Evolutionary conservation across 2,888 invertebrate species (phyloP).

Genomic region (Amphipoea oculea): DNA sequence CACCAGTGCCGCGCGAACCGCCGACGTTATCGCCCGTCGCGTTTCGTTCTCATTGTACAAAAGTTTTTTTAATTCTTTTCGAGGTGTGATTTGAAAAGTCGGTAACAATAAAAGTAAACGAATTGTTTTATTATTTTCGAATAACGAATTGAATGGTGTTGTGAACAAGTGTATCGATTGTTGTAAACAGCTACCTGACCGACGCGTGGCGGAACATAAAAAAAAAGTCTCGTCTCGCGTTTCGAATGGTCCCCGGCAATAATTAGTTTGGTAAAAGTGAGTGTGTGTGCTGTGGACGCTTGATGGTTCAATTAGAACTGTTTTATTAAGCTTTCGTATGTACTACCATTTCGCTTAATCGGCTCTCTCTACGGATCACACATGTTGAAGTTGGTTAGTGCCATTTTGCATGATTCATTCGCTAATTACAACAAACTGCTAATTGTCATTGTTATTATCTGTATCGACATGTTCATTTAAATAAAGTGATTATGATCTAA

Average conservation of each 20-base stretch:
- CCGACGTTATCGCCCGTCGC: slow-evolving; percentile 77
- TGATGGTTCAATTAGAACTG: slow-evolving; percentile 86
- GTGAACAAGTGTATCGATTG: slow-evolving; percentile 80
- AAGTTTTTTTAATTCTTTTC: slow-evolving; percentile 76
- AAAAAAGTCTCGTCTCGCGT: slow-evolving; percentile 85
- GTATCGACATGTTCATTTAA: slow-evolving; percentile 36
- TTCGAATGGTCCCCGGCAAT: slow-evolving; percentile 84
- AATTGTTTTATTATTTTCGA: slow-evolving; percentile 77
- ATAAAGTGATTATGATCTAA: slow-evolving; percentile 44
- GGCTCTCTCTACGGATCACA: slow-evolving; percentile 75
- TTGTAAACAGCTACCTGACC: slow-evolving; percentile 73
- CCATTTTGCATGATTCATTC: slow-evolving; percentile 71
- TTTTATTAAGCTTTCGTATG: slow-evolving; percentile 81
- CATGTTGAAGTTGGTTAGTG: slow-evolving; percentile 89
- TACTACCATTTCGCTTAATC: slow-evolving; percentile 74
- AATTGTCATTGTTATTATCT: slow-evolving; percentile 51
- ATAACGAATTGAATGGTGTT: slow-evolving; percentile 82
- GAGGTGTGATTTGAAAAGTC: slow-evolving; percentile 78
- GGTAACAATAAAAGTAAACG: slow-evolving; percentile 73
- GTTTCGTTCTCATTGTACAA: slow-evolving; percentile 68
- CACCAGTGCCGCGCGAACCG: slow-evolving; percentile 86
- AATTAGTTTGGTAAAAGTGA: slow-evolving; percentile 89
- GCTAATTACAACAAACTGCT: slow-evolving; percentile 52
- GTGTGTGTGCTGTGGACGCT: slow-evolving; percentile 87
- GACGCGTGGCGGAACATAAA: slow-evolving; percentile 85